phyloP scores from a whole-genome alignment of 2,797 vertebrate genomes.

The Paguma larvata region DNA sequence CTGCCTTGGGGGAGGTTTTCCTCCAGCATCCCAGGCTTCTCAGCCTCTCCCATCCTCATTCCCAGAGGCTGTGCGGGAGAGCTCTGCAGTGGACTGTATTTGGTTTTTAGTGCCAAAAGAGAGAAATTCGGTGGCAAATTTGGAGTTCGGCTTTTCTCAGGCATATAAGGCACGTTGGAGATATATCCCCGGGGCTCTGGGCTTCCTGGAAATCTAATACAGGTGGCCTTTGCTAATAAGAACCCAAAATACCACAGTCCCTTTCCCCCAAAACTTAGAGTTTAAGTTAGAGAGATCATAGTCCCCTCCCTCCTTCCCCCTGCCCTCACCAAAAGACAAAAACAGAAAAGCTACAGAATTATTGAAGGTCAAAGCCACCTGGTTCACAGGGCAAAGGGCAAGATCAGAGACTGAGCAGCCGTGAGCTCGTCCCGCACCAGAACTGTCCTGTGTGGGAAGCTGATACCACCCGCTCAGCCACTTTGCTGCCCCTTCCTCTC shows the following conservation, averaged over 20 bases:
- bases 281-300: slow-evolving; percentile 21
- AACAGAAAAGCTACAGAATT: background rate
- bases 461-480: background rate
- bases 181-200: background rate
- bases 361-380: background rate
- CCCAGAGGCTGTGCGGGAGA: background rate
- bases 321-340: background rate
- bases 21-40: background rate
- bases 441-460: background rate
- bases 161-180: background rate
- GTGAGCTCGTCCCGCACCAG: accelerated
- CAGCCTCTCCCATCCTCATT: background rate
- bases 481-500: background rate
- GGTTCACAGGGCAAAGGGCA: background rate
- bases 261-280: background rate
- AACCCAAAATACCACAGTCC: background rate
- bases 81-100: background rate
- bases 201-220: background rate
- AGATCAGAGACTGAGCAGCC: background rate
- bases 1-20: background rate
- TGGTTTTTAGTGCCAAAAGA: background rate
- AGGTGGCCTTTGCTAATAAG: background rate
- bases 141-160: background rate
- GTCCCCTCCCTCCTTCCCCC: background rate
- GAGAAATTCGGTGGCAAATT: background rate